phyloP scores from a whole-genome alignment of 2,797 vertebrate genomes.

The Spea hammondii region DNA sequence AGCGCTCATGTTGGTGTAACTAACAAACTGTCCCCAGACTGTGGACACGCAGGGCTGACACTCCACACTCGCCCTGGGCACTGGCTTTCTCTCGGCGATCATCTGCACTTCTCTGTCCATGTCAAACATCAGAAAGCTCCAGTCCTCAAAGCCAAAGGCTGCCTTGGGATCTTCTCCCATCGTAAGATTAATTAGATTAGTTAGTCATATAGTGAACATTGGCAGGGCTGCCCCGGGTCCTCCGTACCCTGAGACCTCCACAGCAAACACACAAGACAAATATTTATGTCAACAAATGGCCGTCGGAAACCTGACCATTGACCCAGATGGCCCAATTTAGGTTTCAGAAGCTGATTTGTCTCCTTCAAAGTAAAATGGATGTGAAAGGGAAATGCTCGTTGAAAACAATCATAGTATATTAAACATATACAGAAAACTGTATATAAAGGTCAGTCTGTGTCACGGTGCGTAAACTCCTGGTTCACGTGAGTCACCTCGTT shows the following conservation, averaged over 20 bases:
- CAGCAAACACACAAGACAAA: slow-evolving; percentile 26
- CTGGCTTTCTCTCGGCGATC: slow-evolving; percentile 6
- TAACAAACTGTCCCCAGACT: neutral
- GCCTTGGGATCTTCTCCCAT: slow-evolving; percentile 9
- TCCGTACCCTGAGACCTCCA: slow-evolving; percentile 32
- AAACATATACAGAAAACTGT: too few species aligned
- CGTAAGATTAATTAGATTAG: slow-evolving; percentile 48
- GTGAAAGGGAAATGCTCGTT: neutral
- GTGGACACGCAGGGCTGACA: neutral
- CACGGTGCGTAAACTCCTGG: neutral
- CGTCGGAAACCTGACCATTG: slow-evolving; percentile 37
- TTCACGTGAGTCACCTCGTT: slow-evolving; percentile 51
- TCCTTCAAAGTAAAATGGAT: neutral
- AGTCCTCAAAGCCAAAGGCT: slow-evolving; percentile 12
- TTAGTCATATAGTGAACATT: slow-evolving; percentile 33
- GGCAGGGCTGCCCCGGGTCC: slow-evolving; percentile 20
- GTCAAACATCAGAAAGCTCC: slow-evolving; percentile 10
- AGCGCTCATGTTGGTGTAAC: neutral
- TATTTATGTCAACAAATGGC: neutral
- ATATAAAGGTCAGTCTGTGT: neutral
- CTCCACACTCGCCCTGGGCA: slow-evolving; percentile 25
- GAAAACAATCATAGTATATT: too few species aligned
- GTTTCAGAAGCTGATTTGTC: slow-evolving; percentile 13
- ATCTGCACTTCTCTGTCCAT: slow-evolving; percentile 8
- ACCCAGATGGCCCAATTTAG: slow-evolving; percentile 59